A percentile compares a stretch with the other conserved stretches of the same genome.
Conservation (phyloP, 2,888 invertebrate species). For the Invenusta paracnida region DNA sequence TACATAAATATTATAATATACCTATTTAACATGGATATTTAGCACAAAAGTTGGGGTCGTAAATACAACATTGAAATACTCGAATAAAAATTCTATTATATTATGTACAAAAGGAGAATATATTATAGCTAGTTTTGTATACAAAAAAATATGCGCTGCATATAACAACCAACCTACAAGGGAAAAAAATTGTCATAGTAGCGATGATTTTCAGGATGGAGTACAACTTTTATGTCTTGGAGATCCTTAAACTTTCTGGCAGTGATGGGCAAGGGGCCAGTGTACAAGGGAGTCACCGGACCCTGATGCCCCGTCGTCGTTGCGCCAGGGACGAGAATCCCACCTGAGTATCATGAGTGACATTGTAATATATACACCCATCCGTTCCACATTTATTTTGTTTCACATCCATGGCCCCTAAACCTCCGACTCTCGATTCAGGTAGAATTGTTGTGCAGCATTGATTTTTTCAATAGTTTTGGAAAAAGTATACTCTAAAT, state of each 20-base stretch:
- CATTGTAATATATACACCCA: neutral
- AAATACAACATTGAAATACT: too few relatives aligned
- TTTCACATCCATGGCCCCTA: neutral
- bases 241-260: constrained; percentile 3
- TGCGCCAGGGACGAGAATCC: neutral
- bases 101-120: too few relatives aligned
- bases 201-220: neutral
- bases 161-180: too few relatives aligned
- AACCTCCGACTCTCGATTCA: neutral
- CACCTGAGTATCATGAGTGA: neutral
- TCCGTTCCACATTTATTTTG: neutral
- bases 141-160: too few relatives aligned
- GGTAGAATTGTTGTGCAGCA: neutral
- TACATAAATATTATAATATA: too few relatives aligned
- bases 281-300: neutral
- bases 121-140: too few relatives aligned
- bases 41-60: too few relatives aligned
- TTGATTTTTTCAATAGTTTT: neutral
- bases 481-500: neutral
- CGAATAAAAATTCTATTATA: too few relatives aligned
- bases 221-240: neutral
- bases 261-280: neutral
- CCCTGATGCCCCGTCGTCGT: neutral
- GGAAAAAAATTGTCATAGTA: neutral
- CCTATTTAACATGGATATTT: too few relatives aligned